These are phyloP conservation scores for Phania funesta DNA, from an alignment of 2,888 invertebrate species.

Conservation along the genomic window DNA sequence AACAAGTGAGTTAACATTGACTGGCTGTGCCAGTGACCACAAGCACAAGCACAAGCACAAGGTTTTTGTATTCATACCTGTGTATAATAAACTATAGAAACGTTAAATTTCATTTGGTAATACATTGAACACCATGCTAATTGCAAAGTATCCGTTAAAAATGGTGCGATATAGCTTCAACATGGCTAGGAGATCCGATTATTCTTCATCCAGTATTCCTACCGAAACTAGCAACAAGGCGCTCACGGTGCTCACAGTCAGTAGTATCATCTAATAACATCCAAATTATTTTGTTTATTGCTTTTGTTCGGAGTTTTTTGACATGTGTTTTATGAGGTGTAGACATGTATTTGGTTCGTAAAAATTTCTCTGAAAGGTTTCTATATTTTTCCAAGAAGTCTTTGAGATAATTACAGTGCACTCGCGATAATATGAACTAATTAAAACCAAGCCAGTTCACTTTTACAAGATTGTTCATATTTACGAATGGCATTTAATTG, in stretches of 20 bases:
- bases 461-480: too few relatives aligned
- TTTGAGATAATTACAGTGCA: too few relatives aligned
- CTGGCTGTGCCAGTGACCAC: neutral
- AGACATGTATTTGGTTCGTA: neutral
- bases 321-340: neutral
- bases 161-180: neutral
- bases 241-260: neutral
- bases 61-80: neutral
- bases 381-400: too few relatives aligned
- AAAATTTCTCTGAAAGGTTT: too few relatives aligned
- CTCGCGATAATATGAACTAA: too few relatives aligned
- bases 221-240: neutral
- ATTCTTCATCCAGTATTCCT: neutral
- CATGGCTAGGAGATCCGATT: neutral
- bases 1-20: neutral
- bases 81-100: neutral
- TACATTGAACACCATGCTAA: neutral
- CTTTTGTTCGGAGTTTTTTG: neutral
- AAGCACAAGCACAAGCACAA: too few relatives aligned
- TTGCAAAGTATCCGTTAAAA: conserved; percentile 1
- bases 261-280: neutral
- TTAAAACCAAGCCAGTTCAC: too few relatives aligned
- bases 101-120: neutral
- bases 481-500: too few relatives aligned
- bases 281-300: neutral